phyloP scores from a whole-genome alignment of 1,140 invertebrate genomes.

The Diorhabda elongata region DNA sequence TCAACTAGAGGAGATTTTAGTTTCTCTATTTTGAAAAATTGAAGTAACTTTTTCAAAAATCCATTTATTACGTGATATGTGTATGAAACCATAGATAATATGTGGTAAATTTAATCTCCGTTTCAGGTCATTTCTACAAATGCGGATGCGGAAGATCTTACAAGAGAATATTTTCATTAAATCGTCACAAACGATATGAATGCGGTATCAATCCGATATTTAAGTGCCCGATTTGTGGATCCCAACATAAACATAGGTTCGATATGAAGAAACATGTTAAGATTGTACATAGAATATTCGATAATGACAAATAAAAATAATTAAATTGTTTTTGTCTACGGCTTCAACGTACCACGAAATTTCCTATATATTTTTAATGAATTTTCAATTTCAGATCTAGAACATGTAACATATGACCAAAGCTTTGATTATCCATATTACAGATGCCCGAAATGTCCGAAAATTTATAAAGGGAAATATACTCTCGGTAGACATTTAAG shows the following conservation, averaged over 20 bases:
- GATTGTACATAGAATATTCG: constrained; percentile 24
- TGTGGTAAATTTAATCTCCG: no score
- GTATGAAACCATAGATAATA: no score
- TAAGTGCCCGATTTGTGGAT: constrained; percentile 55
- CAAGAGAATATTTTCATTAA: constrained; percentile 26
- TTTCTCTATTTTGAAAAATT: no score
- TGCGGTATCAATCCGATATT: constrained; percentile 56
- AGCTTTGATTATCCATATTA: neutral
- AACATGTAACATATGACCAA: neutral
- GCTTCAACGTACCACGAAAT: no score
- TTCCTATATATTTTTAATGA: neutral
- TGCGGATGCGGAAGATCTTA: constrained; percentile 30
- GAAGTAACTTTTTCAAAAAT: no score
- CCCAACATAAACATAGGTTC: constrained; percentile 31
- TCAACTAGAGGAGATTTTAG: no score
- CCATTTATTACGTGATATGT: no score
- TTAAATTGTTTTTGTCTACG: neutral
- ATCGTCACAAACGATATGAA: constrained; percentile 31
- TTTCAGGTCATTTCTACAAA: constrained; percentile 3
- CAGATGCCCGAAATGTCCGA: constrained; percentile 38
- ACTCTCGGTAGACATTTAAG: constrained; percentile 52
- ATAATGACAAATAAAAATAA: neutral
- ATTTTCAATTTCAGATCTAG: neutral
- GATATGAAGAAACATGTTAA: constrained; percentile 35
- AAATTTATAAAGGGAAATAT: constrained; percentile 48